Evolutionary conservation across 2,113 vertebrate genomes (phyloP).

Genomic region (Tragelaphus buxtoni): DNA sequence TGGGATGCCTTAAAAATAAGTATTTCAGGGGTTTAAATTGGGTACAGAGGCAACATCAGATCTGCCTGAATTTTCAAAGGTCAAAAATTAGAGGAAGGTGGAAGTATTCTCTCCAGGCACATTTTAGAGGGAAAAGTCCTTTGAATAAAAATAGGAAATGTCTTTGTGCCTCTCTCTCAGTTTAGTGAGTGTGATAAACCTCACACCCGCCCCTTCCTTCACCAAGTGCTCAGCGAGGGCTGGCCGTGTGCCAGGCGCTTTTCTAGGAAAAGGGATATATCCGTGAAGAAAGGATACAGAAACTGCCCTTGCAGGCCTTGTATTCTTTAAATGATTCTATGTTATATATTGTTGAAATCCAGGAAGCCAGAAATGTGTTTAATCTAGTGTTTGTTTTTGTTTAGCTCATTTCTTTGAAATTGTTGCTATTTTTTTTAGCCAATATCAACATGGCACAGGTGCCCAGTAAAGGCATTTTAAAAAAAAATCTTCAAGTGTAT

Average conservation of each 20-base stretch:
- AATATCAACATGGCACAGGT: neutral
- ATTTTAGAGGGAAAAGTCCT: neutral
- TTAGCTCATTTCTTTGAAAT: neutral
- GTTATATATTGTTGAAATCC: neutral
- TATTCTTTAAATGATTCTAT: neutral
- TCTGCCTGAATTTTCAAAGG: neutral
- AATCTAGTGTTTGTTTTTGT: neutral
- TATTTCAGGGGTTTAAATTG: neutral
- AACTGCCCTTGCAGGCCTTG: neutral
- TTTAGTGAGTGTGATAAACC: neutral
- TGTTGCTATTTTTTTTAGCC: neutral
- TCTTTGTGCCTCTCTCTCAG: neutral
- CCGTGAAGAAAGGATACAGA: neutral
- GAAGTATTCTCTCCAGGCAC: neutral
- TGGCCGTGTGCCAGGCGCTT: neutral
- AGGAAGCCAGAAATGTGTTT: neutral
- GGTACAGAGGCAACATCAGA: neutral
- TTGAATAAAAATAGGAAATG: neutral
- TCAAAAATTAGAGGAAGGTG: neutral
- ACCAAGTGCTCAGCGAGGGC: rapidly evolving
- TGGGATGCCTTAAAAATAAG: neutral
- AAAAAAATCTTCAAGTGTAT: neutral
- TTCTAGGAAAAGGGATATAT: neutral
- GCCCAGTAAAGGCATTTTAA: neutral
- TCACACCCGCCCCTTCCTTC: neutral